Evolutionary conservation across 2,113 vertebrate species (phyloP).

Genomic region (Aepyceros melampus): DNA sequence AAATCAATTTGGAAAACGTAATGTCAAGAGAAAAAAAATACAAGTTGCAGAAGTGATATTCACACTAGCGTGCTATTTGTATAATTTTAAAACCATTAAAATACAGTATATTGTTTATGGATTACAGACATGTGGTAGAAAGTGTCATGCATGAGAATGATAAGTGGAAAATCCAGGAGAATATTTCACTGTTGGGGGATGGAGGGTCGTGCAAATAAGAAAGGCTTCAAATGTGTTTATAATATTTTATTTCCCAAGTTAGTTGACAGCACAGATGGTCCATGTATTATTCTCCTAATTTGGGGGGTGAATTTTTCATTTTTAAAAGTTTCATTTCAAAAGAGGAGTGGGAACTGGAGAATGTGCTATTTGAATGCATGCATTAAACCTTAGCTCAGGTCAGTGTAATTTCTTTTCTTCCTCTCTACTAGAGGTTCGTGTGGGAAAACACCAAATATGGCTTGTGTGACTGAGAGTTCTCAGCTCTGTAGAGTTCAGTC

Average conservation of each 20-base stretch:
- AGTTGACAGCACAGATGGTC: not conserved
- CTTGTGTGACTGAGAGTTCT: not conserved
- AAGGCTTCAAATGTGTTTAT: not conserved
- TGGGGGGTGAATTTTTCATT: not conserved
- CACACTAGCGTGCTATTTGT: not conserved
- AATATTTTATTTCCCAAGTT: constrained; percentile 10
- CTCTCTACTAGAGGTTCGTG: not conserved
- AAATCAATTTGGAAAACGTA: constrained; percentile 6
- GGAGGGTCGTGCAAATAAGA: not conserved
- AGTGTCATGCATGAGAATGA: not conserved
- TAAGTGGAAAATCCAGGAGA: not conserved
- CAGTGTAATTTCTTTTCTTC: not conserved
- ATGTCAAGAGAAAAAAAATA: not conserved
- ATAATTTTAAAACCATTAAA: not conserved
- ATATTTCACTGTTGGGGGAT: not conserved
- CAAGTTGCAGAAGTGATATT: not conserved
- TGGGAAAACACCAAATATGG: not conserved
- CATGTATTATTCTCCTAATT: not conserved
- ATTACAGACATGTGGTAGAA: not conserved
- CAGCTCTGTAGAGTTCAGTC: not conserved
- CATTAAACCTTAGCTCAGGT: not conserved
- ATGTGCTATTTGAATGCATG: not conserved
- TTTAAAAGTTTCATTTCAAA: not conserved
- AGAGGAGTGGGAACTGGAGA: not conserved
- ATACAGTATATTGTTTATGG: not conserved